These are phyloP conservation scores for Perca schrenkii DNA, from an alignment of 2,113 vertebrate genomes.

Conservation along the genomic window DNA sequence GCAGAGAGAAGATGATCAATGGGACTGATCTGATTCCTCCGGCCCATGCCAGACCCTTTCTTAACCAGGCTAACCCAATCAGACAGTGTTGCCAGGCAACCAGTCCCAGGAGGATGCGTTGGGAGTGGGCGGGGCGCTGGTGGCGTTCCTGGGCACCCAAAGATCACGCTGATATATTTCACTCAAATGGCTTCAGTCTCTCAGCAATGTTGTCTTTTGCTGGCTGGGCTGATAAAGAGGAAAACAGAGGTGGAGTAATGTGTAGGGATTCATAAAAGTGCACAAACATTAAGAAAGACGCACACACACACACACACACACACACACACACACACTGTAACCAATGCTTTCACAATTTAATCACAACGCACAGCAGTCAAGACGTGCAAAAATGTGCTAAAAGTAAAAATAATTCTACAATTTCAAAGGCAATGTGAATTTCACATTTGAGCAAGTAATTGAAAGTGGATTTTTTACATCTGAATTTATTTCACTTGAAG, in stretches of 20 bases:
- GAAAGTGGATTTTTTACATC: neutral
- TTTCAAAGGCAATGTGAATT: neutral
- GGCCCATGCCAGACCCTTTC: constrained; percentile 74
- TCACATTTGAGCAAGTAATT: neutral
- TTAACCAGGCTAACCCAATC: constrained; percentile 82
- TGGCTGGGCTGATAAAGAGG: constrained; percentile 30
- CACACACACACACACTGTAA: constrained; percentile 12
- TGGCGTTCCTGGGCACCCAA: constrained; percentile 66
- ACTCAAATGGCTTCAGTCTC: constrained; percentile 66
- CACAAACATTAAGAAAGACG: constrained; percentile 19
- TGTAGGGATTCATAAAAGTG: constrained; percentile 55
- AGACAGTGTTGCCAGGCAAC: constrained; percentile 77
- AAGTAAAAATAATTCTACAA: neutral
- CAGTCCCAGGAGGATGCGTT: constrained; percentile 64
- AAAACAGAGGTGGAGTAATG: constrained; percentile 46
- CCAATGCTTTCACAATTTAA: constrained; percentile 19
- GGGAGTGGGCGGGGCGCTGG: constrained; percentile 50
- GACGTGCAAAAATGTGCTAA: neutral
- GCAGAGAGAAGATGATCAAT: constrained; percentile 76
- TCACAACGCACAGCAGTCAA: neutral
- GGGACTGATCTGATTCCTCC: constrained; percentile 79
- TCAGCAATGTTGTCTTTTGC: constrained; percentile 53
- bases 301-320: neutral
- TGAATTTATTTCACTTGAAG: too few relatives aligned
- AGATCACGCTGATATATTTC: constrained; percentile 74